Evolutionary conservation across 1,140 invertebrate species (phyloP), one percentile per base, ranked within the genome.

Genomic region (Zaprionus africanus): DNA sequence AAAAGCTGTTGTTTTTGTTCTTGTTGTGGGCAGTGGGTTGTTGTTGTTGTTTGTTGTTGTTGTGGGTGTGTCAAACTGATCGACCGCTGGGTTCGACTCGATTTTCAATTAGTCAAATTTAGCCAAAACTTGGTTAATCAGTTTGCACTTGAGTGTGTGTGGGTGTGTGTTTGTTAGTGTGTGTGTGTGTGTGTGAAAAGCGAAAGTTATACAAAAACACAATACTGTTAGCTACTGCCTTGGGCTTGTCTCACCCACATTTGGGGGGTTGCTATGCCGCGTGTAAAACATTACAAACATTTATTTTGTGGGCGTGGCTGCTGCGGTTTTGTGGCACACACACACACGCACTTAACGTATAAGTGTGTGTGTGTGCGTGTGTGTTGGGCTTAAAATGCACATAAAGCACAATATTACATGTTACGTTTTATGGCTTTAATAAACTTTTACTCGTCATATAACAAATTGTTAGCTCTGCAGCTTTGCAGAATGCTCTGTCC

Each of bases 401-500:
- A 88, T 86, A 88, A 84, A 88, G 84, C 85, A 84, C 75, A 88
- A 81, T 90, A 90, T 88, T 84, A 59, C 68, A 90, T 74, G 78
- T 81, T 71, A 82, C 69, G 73, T 64, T 72, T 88, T 80, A 77
- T 79, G 63, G 79, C 68, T 70, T 84, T 84, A 81, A 78, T 84
- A 88, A 87, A 90, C 85, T 70, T 81, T 88, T 78, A 88, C 67
- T 76, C 60, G 57, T 80, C 68, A 74, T 90, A 81, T 84, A 90
- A 88, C 84, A 90, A 88, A 84, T 78, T 79, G 41, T 61, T 63
- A 53, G 54, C 80, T 34, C 41, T 46, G 41, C 41, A 46, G 51
- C 51, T 51, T 59, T 17, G 56, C 59, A 54, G 59, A 53, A 19
- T 26, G 31, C 64, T 26, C 64, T 34, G 41, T 19, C 43, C n/a